Base-by-base conservation (phyloP, 2,113 vertebrate species). In the Dendropsophus ebraccatus region DNA sequence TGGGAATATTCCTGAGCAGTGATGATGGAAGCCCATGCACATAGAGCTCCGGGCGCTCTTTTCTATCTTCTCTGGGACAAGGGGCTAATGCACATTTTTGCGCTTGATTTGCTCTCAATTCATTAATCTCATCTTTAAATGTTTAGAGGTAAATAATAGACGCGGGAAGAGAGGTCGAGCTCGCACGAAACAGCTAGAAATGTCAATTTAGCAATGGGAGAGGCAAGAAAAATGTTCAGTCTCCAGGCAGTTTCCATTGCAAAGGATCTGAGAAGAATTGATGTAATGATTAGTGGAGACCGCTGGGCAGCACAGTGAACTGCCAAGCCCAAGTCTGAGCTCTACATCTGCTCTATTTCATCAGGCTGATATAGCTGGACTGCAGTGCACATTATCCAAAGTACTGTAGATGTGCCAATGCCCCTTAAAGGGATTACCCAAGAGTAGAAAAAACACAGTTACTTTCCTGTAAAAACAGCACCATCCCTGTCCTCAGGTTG, bases 51-150 rank as follows among this genome's bases (percentile, higher is more conserved):
- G 35, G 58, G 84, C 74, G 52, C 23, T 30, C 28, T 79, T 0
- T 85, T 67, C 47, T 85, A 52, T 85, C 79, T 50, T 77, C 37
- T 67, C 37, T 28, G 4, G 56, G 41, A 84, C 72, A 76, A 54
- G 16, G 37, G 28, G 32, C 83, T 84, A 85, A 85, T 85, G 84
- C n/a, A 85, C 84, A 85, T 85, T 85, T 85, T 85, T 49, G 19
- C 41, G 84, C 73, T 78, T 85, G 83, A 85, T 76, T 85, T 85
- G 28, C 32, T 30, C 74, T 78, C 78, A 77, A 77, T 85, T 77
- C 83, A 85, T 85, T 85, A 78, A 85, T 85, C 84, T 85, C 28
- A 79, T 65, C 30, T 79, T 85, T 85, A 85, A 85, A 85, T 77
- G 83, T 85, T 85, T 85, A 49, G 49, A 79, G 75, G 84, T 85